Evolutionary conservation across 2,888 invertebrate genomes (phyloP), one percentile per base, ranked within the genome.

Genomic region (Platypus cylindrus): DNA sequence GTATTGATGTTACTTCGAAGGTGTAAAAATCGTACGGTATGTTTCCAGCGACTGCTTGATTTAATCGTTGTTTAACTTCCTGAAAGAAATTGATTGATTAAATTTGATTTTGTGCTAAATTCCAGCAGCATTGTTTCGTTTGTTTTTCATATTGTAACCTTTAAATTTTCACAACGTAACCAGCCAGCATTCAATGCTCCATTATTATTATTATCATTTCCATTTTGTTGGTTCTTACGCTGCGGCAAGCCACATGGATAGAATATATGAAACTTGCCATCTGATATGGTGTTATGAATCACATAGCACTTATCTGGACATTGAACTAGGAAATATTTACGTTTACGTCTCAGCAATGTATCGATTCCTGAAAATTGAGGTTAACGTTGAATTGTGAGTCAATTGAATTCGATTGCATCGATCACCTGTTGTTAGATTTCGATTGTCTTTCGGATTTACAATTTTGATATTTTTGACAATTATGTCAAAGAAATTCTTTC

Each of bases 401-500:
- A n/a, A n/a, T n/a, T n/a, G n/a, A n/a, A n/a, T n/a, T n/a, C n/a
- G n/a, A n/a, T n/a, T n/a, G n/a, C 16, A 23, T 11, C 25, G n/a
- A 17, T 25, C 32, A 38, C 41, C 38, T 17, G 64, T 65, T 63
- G 38, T 39, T 65, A 56, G 47, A 50, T 59, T 63, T 59, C 43
- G 67, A 60, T 44, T 73, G 5, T 53, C 43, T 23, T 40, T 48
- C 69, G 17, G 65, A 36, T 70, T 65, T 42, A 68, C 66, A 11
- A 70, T 60, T 18, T 69, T 68, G 12, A 71, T 57, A 41, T 67
- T 65, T 45, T 66, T 70, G 3, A 72, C 64, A 27, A 71, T 68
- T 2, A 73, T 58, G 43, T 77, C 70, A 36, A 78, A 73, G 45
- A 71, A 71, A 45, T 75, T 69, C 1, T 73, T 72, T 36, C 75